Conservation (phyloP, 2,888 invertebrate genomes). For the Amblyteles armatorius region DNA sequence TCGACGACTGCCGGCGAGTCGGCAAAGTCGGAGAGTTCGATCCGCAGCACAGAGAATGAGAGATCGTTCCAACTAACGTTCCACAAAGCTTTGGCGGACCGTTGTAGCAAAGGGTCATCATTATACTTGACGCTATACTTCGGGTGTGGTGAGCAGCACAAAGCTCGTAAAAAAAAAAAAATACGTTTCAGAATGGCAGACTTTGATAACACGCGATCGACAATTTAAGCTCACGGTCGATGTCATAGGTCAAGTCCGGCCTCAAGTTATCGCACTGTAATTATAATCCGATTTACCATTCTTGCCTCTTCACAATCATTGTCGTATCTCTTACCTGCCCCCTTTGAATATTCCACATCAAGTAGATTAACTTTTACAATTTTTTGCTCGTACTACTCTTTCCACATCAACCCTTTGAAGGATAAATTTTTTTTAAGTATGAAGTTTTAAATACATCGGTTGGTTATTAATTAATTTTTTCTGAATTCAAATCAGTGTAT, state of each 20-base stretch:
- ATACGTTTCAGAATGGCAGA: neutral
- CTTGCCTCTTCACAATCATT: constrained; percentile 4
- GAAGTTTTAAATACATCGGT: neutral
- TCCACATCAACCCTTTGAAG: neutral
- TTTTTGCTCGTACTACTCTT: neutral
- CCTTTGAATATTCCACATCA: neutral
- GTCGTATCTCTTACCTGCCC: neutral
- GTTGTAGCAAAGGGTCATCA: neutral
- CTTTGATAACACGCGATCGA: constrained; percentile 56
- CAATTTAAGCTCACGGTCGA: constrained; percentile 25
- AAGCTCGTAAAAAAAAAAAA: constrained; percentile 3
- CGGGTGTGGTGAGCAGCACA: neutral
- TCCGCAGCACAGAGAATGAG: neutral
- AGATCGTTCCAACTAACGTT: neutral
- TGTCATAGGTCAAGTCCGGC: constrained; percentile 58
- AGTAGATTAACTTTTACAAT: neutral
- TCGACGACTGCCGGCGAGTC: neutral
- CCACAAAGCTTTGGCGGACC: neutral
- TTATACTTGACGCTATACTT: neutral
- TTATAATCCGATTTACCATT: constrained; percentile 53
- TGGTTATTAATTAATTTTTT: neutral
- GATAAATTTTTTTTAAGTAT: neutral
- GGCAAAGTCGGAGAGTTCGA: constrained; percentile 33
- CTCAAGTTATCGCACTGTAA: constrained; percentile 45
- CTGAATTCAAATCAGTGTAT: too few species aligned